Evolutionary conservation across 2,113 vertebrate species (phyloP), one percentile per base, ranked within the genome.

Genomic region (Austrofundulus limnaeus): DNA sequence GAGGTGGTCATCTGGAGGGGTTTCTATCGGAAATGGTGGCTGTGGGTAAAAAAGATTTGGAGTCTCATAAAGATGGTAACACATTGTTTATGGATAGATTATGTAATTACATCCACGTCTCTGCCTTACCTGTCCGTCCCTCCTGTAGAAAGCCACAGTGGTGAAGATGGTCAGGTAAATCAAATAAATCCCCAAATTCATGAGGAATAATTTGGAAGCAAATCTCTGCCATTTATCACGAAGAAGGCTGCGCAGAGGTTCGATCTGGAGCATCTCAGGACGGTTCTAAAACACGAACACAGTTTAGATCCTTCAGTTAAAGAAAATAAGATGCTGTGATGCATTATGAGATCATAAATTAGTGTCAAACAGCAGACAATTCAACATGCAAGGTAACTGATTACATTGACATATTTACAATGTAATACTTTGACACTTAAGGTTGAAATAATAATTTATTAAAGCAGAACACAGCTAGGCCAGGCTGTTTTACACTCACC

Each of bases 241-340:
- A 1, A 97, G 90, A 11, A 96, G 84, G 64, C 93, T 91, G 78
- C 87, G 90, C 19, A 97, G 83, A 0, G 92, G 94, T 79, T 96
- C 93, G 54, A 95, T 70, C 68, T 93, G 85, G n/a, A 97, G 90
- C 95, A 97, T 95, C 70, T 92, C 89, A 28, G 94, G 92, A 1
- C 92, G 92, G 48, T 94, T 91, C 95, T 96, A 63, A 2, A 37
- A 37, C 41, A 46, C 0, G 70, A 45, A n/a, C 42, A 43, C 14
- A 43, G 8, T 5, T n/a, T 19, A 41, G 12, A 15, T 41, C n/a
- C n/a, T n/a, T n/a, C n/a, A n/a, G n/a, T n/a, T n/a, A n/a, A n/a
- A n/a, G n/a, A n/a, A n/a, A 28, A 28, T 28, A 28, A 28, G 28
- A 28, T 28, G 28, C 28, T 28, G 28, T 28, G 28, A 28, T 28